A percentile compares a stretch with the other conserved stretches of the same genome.
Evolutionary conservation across 2,888 invertebrate genomes (phyloP).

Genomic region (Asteroscopus sphinx): DNA sequence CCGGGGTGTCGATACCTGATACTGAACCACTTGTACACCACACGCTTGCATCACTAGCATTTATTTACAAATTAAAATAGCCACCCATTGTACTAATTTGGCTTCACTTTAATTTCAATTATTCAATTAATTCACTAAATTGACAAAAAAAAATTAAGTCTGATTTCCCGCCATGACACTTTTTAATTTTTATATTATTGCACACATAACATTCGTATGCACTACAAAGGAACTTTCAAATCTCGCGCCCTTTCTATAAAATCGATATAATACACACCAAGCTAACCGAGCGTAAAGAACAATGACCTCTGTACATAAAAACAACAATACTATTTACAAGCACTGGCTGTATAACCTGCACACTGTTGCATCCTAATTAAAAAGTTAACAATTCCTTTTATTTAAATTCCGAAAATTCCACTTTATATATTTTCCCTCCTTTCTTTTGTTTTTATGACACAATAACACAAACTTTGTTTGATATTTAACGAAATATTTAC

Average conservation of each 20-base stretch:
- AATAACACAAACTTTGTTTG: conserved; percentile 31
- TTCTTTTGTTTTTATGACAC: conserved; percentile 32
- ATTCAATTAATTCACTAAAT: background rate
- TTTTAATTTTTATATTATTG: conserved; percentile 3
- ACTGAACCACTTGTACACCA: conserved; percentile 91
- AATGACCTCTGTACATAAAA: conserved; percentile 75
- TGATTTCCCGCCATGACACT: conserved; percentile 33
- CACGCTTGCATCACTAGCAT: conserved; percentile 88
- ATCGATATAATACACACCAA: conserved; percentile 82
- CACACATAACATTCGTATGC: conserved; percentile 20
- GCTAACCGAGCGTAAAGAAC: conserved; percentile 65
- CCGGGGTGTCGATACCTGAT: conserved; percentile 89
- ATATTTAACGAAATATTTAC: conserved; percentile 8
- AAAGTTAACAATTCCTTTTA: conserved; percentile 48
- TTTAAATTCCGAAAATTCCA: conserved; percentile 28
- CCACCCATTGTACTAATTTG: conserved; percentile 31
- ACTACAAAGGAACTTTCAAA: conserved; percentile 59
- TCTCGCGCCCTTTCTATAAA: conserved; percentile 77
- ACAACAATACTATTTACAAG: conserved; percentile 48
- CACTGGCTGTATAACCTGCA: conserved; percentile 26
- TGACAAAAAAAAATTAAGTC: background rate
- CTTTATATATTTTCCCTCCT: conserved; percentile 32
- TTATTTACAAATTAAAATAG: conserved; percentile 19
- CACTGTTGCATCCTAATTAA: conserved; percentile 23
- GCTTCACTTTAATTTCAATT: background rate